Conservation (phyloP, 2,888 invertebrate species). For the Meloe dianella region DNA sequence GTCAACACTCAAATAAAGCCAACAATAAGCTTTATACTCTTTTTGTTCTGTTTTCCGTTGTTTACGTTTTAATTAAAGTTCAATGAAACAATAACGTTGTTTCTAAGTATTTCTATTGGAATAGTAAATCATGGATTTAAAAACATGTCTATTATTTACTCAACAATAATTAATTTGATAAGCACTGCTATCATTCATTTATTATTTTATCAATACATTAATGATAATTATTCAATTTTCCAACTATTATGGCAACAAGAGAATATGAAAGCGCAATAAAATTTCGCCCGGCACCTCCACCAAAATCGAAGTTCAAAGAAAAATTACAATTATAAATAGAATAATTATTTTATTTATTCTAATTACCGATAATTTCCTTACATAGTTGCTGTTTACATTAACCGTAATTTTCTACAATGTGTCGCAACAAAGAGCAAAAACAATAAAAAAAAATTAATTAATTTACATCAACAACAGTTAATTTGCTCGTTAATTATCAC, state of each 20-base stretch:
- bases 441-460: not conserved
- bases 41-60: not conserved
- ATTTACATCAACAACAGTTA: not conserved
- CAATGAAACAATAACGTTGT: slow-evolving; percentile 2
- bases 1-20: not conserved
- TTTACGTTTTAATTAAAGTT: not conserved
- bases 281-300: not conserved
- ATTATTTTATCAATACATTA: not conserved
- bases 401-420: not conserved
- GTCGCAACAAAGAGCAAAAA: not conserved
- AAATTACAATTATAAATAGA: not conserved
- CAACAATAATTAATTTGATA: not conserved
- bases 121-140: not conserved
- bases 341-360: not conserved
- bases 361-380: not conserved
- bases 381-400: not conserved
- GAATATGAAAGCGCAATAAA: not conserved
- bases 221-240: not conserved
- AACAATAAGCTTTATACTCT: not conserved
- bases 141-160: not conserved
- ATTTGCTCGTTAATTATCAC: not conserved
- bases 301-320: not conserved
- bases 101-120: not conserved
- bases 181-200: not conserved
- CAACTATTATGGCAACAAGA: too few species aligned